These are phyloP conservation scores for Oceanodroma leucorhoa DNA, from an alignment of 2,797 vertebrate genomes.

Conservation along the genomic window DNA sequence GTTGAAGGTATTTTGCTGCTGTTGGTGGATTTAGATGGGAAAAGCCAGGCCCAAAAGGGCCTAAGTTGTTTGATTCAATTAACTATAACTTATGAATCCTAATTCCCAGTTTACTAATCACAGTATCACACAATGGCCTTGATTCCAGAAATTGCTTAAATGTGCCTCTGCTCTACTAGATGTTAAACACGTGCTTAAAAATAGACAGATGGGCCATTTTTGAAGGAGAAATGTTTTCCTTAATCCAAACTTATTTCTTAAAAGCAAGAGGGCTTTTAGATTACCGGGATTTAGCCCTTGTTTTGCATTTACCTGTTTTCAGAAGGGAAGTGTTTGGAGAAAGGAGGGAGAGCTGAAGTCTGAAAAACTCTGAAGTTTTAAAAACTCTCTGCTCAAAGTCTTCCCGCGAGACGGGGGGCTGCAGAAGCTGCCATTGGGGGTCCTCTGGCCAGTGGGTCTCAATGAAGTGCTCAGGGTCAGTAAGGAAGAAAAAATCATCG, in stretches of 20 bases:
- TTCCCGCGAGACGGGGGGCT: constrained; percentile 59
- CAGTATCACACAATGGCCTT: not conserved
- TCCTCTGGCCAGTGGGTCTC: constrained; percentile 83
- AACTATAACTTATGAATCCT: not conserved
- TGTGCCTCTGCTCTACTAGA: not conserved
- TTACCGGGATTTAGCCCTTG: rapidly evolving
- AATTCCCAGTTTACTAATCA: constrained; percentile 40
- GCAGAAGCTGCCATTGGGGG: constrained; percentile 82
- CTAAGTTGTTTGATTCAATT: constrained; percentile 17
- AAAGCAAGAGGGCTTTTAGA: rapidly evolving
- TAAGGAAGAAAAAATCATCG: constrained; percentile 85
- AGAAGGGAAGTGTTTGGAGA: constrained; percentile 77
- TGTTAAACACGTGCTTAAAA: not conserved
- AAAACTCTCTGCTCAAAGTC: constrained; percentile 81
- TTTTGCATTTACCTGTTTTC: constrained; percentile 72
- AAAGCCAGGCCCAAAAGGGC: constrained; percentile 23
- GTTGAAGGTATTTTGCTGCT: not conserved
- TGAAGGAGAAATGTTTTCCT: not conserved
- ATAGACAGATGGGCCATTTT: not conserved
- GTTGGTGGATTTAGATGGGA: not conserved
- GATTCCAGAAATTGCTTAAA: constrained; percentile 26
- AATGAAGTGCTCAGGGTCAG: constrained; percentile 81
- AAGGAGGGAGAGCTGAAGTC: constrained; percentile 74
- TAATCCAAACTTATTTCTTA: not conserved
- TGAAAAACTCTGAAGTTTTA: constrained; percentile 84